phyloP scores from a whole-genome alignment of 92 coral and sea anemone species.

The Micromussa lordhowensis region DNA sequence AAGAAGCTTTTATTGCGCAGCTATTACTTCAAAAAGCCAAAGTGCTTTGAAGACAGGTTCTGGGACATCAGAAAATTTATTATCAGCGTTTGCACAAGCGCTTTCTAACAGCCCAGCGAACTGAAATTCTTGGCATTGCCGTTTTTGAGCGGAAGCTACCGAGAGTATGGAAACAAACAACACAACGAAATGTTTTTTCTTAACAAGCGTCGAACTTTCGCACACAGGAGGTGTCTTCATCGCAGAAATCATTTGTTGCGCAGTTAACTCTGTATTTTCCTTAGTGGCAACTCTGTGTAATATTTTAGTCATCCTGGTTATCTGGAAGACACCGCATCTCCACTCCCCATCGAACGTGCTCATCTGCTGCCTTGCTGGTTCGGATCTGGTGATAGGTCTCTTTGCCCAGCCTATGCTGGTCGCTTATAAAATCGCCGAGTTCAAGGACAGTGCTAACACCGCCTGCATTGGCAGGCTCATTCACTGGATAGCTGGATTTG shows the following conservation, averaged over 20 bases:
- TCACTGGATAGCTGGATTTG: conserved; percentile 57
- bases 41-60: background rate
- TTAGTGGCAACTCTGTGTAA: conserved; percentile 37
- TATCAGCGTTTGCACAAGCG: background rate
- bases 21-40: background rate
- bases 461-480: conserved; percentile 51
- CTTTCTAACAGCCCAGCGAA: background rate
- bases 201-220: conserved; percentile 2
- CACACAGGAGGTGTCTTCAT: conserved; percentile 1
- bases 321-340: conserved; percentile 51
- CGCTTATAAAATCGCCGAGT: conserved; percentile 55
- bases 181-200: conserved; percentile 27
- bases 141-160: background rate
- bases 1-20: too few species aligned
- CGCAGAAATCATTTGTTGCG: conserved; percentile 30
- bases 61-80: background rate
- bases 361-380: conserved; percentile 55
- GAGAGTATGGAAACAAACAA: conserved; percentile 7
- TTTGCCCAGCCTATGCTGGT: conserved; percentile 51
- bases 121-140: background rate
- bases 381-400: conserved; percentile 53
- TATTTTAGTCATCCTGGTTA: conserved; percentile 18
- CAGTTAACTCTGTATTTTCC: conserved; percentile 41
- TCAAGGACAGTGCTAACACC: conserved; percentile 2
- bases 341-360: conserved; percentile 53